phyloP scores from a whole-genome alignment of 1,140 invertebrate species.

The Ganaspis sp. region DNA sequence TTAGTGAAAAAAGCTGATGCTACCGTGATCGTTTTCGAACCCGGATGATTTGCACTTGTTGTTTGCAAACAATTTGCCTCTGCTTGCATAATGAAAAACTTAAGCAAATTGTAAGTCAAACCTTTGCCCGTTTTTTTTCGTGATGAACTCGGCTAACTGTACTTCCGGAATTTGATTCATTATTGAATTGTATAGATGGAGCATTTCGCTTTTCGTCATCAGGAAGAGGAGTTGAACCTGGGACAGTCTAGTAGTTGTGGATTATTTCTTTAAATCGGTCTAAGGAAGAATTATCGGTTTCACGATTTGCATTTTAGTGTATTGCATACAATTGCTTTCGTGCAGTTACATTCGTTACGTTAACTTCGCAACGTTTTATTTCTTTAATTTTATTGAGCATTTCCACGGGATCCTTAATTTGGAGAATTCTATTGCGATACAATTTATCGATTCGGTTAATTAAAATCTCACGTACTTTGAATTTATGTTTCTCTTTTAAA shows the following conservation, averaged over 20 bases:
- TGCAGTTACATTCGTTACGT: background rate
- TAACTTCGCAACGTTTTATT: conserved; percentile 33
- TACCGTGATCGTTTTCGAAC: background rate
- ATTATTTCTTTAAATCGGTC: conserved; percentile 28
- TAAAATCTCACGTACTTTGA: too few species aligned
- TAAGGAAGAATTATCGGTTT: conserved; percentile 18
- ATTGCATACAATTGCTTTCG: conserved; percentile 32
- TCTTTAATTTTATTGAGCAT: too few species aligned
- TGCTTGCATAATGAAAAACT: conserved; percentile 32
- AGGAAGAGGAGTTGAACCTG: background rate
- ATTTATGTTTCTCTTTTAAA: too few species aligned
- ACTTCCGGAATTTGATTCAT: conserved; percentile 32
- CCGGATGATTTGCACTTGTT: background rate
- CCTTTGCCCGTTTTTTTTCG: conserved; percentile 30
- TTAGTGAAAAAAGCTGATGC: background rate
- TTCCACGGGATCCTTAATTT: too few species aligned
- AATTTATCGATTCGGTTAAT: too few species aligned
- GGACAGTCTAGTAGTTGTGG: conserved; percentile 1
- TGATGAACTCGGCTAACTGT: conserved; percentile 33
- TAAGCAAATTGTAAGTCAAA: conserved; percentile 30
- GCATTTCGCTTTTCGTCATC: conserved; percentile 43
- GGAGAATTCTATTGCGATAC: too few species aligned
- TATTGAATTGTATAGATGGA: conserved; percentile 37
- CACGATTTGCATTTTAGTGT: background rate
- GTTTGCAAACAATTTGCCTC: conserved; percentile 3